These are phyloP conservation scores for Synanthedon formicaeformis DNA, from an alignment of 2,888 invertebrate genomes.

Conservation along the genomic window DNA sequence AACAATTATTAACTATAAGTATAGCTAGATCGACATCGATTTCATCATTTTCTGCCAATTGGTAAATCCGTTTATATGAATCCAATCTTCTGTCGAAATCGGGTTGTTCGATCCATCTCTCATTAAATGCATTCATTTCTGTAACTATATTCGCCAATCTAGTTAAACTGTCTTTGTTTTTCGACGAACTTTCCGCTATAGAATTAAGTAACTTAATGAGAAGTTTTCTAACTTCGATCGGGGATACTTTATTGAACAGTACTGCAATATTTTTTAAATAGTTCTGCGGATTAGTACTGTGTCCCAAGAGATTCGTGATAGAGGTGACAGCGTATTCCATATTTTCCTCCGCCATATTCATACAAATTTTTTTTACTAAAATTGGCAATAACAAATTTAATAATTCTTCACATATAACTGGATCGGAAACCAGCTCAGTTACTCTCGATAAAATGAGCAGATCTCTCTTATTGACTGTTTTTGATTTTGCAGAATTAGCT, in stretches of 20 bases:
- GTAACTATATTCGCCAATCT: slow-evolving; percentile 67
- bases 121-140: slow-evolving; percentile 89
- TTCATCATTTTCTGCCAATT: slow-evolving; percentile 52
- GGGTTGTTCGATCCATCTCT: slow-evolving; percentile 92
- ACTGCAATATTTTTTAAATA: slow-evolving; percentile 80
- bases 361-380: slow-evolving; percentile 73
- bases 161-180: slow-evolving; percentile 50
- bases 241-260: slow-evolving; percentile 76
- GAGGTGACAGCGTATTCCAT: slow-evolving; percentile 79
- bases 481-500: slow-evolving; percentile 67
- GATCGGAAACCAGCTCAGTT: slow-evolving; percentile 78
- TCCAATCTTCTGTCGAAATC: slow-evolving; percentile 86
- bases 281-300: slow-evolving; percentile 72
- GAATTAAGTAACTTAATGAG: slow-evolving; percentile 74
- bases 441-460: slow-evolving; percentile 80
- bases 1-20: slow-evolving; percentile 85
- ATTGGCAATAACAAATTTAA: slow-evolving; percentile 80
- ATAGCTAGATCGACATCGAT: slow-evolving; percentile 76
- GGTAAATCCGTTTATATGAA: slow-evolving; percentile 78
- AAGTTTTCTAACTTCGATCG: slow-evolving; percentile 76
- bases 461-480: slow-evolving; percentile 76
- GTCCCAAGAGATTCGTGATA: slow-evolving; percentile 79
- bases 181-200: slow-evolving; percentile 60
- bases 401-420: slow-evolving; percentile 76
- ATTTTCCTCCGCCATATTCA: slow-evolving; percentile 75